Evolutionary conservation across 2,797 vertebrate species (phyloP).

Genomic region (Cryptoblepharus egeriae): DNA sequence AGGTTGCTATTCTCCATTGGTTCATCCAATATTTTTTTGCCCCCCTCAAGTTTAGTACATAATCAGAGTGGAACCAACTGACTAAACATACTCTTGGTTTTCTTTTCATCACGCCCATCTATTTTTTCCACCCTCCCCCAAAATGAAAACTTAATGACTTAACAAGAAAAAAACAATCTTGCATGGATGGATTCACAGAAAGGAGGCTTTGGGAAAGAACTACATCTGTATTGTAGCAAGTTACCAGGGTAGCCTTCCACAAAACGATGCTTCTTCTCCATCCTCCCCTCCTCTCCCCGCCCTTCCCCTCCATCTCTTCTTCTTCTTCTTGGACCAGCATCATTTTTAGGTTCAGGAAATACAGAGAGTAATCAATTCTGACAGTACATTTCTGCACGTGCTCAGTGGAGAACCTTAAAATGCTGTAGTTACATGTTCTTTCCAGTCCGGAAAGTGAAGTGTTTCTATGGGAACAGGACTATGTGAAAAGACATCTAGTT

Average conservation of each 20-base stretch:
- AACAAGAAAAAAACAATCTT: conserved; percentile 94
- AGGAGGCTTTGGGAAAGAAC: conserved; percentile 86
- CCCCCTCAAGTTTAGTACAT: conserved; percentile 85
- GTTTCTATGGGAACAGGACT: conserved; percentile 86
- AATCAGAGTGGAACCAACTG: conserved; percentile 82
- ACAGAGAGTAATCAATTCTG: conserved; percentile 72
- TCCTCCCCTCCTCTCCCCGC: conserved; percentile 55
- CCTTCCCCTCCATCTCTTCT: too few species aligned
- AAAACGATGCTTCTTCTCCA: conserved; percentile 81
- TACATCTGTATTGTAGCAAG: conserved; percentile 90
- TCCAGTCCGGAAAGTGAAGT: conserved; percentile 83
- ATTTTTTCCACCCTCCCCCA: conserved; percentile 66
- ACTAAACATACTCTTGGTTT: conserved; percentile 69
- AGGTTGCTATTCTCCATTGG: conserved; percentile 80
- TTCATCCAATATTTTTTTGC: conserved; percentile 74
- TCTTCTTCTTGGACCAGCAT: conserved; percentile 73
- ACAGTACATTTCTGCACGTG: conserved; percentile 72
- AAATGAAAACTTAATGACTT: conserved; percentile 87
- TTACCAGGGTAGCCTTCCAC: conserved; percentile 88
- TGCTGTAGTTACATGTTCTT: conserved; percentile 80
- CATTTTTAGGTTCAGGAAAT: conserved; percentile 80
- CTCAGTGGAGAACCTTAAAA: conserved; percentile 79
- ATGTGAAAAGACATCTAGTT: conserved; percentile 84
- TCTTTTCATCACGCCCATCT: conserved; percentile 73
- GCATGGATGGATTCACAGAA: conserved; percentile 85